Evolutionary conservation across 1,140 invertebrate genomes (phyloP), one percentile per base, ranked within the genome.

Genomic region (Drosophila micromelanica): DNA sequence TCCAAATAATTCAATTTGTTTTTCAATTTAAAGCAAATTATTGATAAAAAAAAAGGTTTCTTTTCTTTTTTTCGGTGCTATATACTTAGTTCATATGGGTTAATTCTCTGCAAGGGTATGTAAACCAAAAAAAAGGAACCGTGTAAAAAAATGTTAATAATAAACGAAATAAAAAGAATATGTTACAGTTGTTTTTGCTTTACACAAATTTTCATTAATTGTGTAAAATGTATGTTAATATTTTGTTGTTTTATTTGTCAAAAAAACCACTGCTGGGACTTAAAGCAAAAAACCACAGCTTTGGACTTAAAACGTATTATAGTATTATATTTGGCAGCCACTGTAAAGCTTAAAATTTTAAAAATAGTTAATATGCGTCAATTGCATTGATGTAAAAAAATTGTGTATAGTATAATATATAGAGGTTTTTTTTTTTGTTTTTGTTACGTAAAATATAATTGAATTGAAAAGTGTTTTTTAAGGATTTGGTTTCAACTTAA

Each of bases 141-240:
- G 69, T 68, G 69, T 68, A 69, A 13, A 46, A 43, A 12, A 60
- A 38, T 63, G 65, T 59, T 64, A 59, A 63, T 73, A 61, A 35
- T 56, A 20, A 51, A 54, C n/a, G 35, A 86, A 86, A 86, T 76
- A 87, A 86, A 86, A 86, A 86, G 75, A 86, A 70, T 85, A 81
- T 86, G 52, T 82, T 86, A 87, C 68, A 86, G 52, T 75, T 74
- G 55, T 69, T 86, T 48, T 48, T 87, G 74, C 74, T 71, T 86
- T 30, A 80, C 64, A 85, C 82, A 80, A 49, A 54, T 63, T 54
- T 32, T 60, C 37, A 69, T 74, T 60, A 23, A 15, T 11, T 78
- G 79, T 78, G 79, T 73, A 74, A 76, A 78, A 75, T 67, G 62
- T 82, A 40, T 74, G 65, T 78, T 68, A 55, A 56, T 68, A 52